Percentiles rank a stretch among this genome's conserved stretches.
Evolutionary conservation across 2,113 vertebrate species (phyloP).

Genomic region (Pelecanus crispus): DNA sequence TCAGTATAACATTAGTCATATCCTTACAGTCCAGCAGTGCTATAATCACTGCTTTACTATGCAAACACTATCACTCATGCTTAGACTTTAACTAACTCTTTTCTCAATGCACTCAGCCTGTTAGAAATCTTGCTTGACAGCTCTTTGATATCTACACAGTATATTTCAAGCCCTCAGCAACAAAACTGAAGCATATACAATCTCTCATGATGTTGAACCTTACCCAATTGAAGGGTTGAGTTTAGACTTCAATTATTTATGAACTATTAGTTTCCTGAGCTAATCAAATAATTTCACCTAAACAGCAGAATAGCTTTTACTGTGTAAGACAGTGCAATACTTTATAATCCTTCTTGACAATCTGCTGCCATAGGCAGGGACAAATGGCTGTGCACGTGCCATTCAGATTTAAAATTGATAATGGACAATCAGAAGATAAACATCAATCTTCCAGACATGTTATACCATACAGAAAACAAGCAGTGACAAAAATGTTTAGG

Average conservation of each 20-base stretch:
- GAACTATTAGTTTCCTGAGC: conserved; percentile 18
- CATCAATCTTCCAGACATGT: not conserved
- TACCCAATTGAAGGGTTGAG: not conserved
- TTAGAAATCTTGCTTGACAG: conserved; percentile 55
- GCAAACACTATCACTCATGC: conserved; percentile 53
- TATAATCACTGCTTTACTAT: conserved; percentile 52
- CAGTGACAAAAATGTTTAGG: not conserved
- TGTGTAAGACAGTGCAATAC: not conserved
- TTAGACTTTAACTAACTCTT: conserved; percentile 46
- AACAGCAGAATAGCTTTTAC: conserved; percentile 11
- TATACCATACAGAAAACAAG: not conserved
- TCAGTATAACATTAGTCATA: conserved; percentile 42
- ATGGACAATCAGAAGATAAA: conserved; percentile 10
- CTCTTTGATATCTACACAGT: conserved; percentile 20
- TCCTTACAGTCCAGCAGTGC: conserved; percentile 30
- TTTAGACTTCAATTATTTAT: conserved; percentile 40
- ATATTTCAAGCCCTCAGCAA: conserved; percentile 36
- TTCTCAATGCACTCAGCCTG: conserved; percentile 17
- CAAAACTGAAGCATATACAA: conserved; percentile 29
- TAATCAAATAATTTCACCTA: conserved; percentile 48
- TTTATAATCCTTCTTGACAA: not conserved
- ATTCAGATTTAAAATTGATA: conserved; percentile 8
- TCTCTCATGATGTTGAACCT: not conserved
- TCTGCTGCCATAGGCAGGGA: not conserved
- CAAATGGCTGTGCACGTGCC: not conserved